Base-by-base conservation (phyloP, 1,140 invertebrate species). In the Diprion similis region DNA sequence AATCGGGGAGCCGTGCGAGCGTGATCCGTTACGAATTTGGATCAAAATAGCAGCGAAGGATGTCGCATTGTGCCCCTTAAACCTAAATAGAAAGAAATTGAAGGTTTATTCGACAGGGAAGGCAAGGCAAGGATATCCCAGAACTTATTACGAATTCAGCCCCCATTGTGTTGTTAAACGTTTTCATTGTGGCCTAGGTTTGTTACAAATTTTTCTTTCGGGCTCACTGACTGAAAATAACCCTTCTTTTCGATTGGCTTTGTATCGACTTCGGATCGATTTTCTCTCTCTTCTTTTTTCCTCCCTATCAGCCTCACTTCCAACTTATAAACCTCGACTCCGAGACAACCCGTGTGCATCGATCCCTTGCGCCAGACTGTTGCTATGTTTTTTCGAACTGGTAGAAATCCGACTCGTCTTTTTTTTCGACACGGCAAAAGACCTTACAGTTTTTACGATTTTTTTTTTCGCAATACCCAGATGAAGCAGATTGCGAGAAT, bases 81-180 rank as follows among this genome's bases (percentile, higher is more conserved):
- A 59, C 3, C n/a, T 59, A 15, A 59, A 59, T 59, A 59, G 51
- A 59, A 59, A 15, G 51, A 59, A 59, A 59, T 59, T 59, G 11
- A 59, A 59, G 51, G 51, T 59, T 59, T 59, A 59, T 59, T 59
- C 51, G 51, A 59, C 51, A 59, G 51, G 51, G n/a, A 15, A 59
- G 51, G 51, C 10, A 10, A 51, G 48, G 48, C 51, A 17, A 59
- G 51, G 51, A 59, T 59, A 59, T 15, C 51, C 51, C 11, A 59
- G n/a, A 59, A 59, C 51, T 13, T 59, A 59, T 59, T 59, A 59
- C 51, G n/a, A 59, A 59, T 59, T 59, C 51, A 59, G 51, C 11
- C 24, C 11, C 51, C 51, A 59, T 59, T 59, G 51, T 59, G 11
- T 13, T 59, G 51, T 59, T 59, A 59, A 59, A 59, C 51, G 51